A percentile compares a stretch with the other conserved stretches of the same genome.
Evolutionary conservation across 2,888 invertebrate species (phyloP).

Genomic region (Andrena flavipes): DNA sequence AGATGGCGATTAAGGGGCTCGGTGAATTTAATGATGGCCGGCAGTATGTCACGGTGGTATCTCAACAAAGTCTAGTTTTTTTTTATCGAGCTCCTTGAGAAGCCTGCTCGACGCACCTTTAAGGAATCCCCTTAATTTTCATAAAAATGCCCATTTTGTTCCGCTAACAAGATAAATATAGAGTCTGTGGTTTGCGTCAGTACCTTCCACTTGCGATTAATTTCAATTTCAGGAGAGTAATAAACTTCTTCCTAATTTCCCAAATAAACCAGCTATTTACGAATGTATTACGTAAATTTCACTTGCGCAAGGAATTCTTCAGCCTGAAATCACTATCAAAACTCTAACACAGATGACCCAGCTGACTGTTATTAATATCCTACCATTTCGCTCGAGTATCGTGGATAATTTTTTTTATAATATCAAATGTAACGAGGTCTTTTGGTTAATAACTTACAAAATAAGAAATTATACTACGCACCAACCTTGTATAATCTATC

Average conservation of each 20-base stretch:
- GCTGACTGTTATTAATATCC: constrained; percentile 27
- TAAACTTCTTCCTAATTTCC: constrained; percentile 20
- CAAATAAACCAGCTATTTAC: constrained; percentile 2
- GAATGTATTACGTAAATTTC: constrained; percentile 20
- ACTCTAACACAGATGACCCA: constrained; percentile 8
- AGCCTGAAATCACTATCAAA: constrained; percentile 41
- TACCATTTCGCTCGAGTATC: not conserved
- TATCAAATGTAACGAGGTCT: too few species aligned
- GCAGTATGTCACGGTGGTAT: constrained; percentile 9
- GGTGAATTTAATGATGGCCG: constrained; percentile 28
- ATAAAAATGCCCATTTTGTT: constrained; percentile 14
- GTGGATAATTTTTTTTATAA: not conserved
- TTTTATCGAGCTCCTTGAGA: not conserved
- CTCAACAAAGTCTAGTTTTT: constrained; percentile 3
- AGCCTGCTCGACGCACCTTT: not conserved
- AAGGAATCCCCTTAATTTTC: not conserved
- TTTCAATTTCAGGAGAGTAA: not conserved
- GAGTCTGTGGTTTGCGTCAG: not conserved
- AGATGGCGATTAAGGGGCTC: not conserved
- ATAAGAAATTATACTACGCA: too few species aligned
- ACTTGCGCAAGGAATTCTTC: constrained; percentile 28
- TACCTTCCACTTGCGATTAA: not conserved
- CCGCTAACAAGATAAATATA: not conserved
- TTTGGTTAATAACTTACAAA: too few species aligned
- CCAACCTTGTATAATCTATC: too few species aligned